Evolutionary conservation across 2,113 vertebrate species (phyloP).

Genomic region (Petroica traversi): DNA sequence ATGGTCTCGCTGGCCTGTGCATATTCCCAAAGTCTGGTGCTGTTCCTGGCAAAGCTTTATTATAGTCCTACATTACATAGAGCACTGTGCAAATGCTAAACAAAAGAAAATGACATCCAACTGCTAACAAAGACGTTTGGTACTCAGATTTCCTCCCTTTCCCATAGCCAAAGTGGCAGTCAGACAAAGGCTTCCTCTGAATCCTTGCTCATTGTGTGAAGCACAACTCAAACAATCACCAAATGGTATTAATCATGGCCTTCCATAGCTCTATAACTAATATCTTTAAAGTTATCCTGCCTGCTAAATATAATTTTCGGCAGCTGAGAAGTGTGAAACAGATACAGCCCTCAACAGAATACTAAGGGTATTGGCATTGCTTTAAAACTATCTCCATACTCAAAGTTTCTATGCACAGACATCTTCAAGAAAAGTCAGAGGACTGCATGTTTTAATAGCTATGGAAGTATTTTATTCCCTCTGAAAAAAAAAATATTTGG

Average conservation of each 20-base stretch:
- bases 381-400: background rate
- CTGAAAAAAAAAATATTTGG: background rate
- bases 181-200: background rate
- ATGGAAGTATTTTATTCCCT: background rate
- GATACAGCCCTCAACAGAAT: background rate
- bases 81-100: background rate
- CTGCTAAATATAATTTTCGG: background rate
- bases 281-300: background rate
- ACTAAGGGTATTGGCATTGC: background rate
- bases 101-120: conserved; percentile 13
- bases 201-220: background rate
- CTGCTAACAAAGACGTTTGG: background rate
- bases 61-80: background rate
- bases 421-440: background rate
- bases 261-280: background rate
- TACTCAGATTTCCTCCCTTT: background rate
- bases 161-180: background rate
- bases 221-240: background rate
- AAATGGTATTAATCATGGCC: background rate
- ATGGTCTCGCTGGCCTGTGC: background rate
- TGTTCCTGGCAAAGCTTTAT: background rate
- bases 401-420: background rate
- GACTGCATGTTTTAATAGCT: background rate
- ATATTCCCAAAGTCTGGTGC: background rate
- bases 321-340: background rate